Base-by-base conservation (phyloP, 2,113 vertebrate genomes). In the Lepus europaeus region DNA sequence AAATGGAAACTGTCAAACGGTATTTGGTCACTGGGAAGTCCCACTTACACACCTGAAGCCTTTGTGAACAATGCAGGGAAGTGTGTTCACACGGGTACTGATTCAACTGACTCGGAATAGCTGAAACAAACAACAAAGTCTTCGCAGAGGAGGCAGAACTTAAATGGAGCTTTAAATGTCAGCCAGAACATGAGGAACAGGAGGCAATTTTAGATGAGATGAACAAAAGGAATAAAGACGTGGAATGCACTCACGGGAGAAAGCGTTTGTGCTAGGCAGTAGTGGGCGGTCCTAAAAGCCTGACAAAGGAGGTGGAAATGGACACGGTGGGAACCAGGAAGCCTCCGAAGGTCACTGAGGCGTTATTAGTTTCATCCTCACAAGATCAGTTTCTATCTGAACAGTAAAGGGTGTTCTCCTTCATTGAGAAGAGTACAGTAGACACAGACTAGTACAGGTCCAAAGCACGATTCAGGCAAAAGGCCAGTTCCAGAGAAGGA, bases 181-280 rank as follows among this genome's bases (percentile, higher is more conserved):
- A 95, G 39, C 49, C 84, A 91, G 92, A 95, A 87, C 36, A n/a
- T 3, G n/a, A 95, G n/a, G 29, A 95, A 14, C 10, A 6, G 33
- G 61, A 84, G n/a, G 63, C n/a, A 77, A 51, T 84, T 89, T 86
- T 81, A 85, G 69, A 91, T 56, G 79, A 33, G 39, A 73, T 23
- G 12, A 89, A 92, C 49, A 68, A 76, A 78, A 83, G 36, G 63
- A 73, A 31, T 33, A 90, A 79, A 73, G 33, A 23, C 82, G 74
- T 17, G 6, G 70, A 84, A 82, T n/a, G 22, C 6, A 66, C 45
- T 25, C 89, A 9, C 33, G 39, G 70, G 27, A 2, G 84, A 83
- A 89, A 78, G 14, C 22, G 29, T 19, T 4, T 27, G 64, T 83
- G 69, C 73, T 69, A 79, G 89, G 79, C 8, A 22, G 14, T 16